Base-by-base conservation (phyloP, 2,113 vertebrate genomes). In the Silurus glanis region DNA sequence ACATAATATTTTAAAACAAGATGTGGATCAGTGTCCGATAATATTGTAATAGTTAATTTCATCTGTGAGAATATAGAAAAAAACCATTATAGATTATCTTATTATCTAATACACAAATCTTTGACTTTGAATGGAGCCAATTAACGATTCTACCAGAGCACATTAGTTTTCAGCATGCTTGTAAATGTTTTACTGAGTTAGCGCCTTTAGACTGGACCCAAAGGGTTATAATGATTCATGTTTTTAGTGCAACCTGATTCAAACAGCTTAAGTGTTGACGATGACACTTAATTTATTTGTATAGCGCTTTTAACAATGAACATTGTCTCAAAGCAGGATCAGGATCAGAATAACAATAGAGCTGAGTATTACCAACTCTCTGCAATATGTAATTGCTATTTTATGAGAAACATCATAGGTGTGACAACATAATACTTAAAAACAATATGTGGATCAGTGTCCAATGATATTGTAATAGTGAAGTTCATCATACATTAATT, bases 91-190 rank as follows among this genome's bases (percentile, higher is more conserved):
- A 37, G 2, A 37, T 37, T 37, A 37, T 37, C 37, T 37, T 37
- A 2, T 37, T 37, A 37, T 37, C 37, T 37, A 37, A 37, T 37
- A 37, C 37, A 37, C 37, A 37, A 37, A 37, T 37, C 37, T 2
- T 37, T 37, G 37, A 37, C 37, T 37, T 37, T 37, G 2, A 37
- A 37, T 91, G 89, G 88, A 92, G 89, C 81, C 87, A 89, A 90
- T 92, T 90, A 90, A 37, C 84, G 74, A 85, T 84, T 64, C 49
- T 62, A 88, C 67, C 76, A 83, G 82, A 89, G 66, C 61, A 86
- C 89, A 87, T 86, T 87, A 47, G 17, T 82, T 87, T 89, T 87
- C 69, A 62, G 37, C 16, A 25, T 79, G 25, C 83, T 80, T 81
- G 79, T 74, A 87, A 83, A 81, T 85, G 84, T 59, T 69, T 82